A percentile compares a stretch with the other conserved stretches of the same genome.
Evolutionary conservation across 2,888 invertebrate species (phyloP).

Genomic region (Mellilla xanthometata): DNA sequence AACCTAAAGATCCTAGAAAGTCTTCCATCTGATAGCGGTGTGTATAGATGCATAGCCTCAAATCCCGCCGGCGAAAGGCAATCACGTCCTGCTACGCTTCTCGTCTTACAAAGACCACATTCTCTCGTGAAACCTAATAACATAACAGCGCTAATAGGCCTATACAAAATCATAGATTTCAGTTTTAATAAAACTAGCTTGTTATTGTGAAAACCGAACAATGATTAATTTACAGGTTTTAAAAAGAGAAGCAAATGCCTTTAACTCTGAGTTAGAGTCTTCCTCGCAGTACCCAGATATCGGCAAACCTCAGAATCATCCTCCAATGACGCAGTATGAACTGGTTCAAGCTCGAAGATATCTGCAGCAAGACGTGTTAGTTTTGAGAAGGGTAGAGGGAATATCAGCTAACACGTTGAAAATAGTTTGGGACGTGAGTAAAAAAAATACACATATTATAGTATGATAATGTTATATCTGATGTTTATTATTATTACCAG

Average conservation of each 20-base stretch:
- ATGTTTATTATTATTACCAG: too few species aligned
- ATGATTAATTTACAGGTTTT: conserved; percentile 51
- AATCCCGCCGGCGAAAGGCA: conserved; percentile 95
- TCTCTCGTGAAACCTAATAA: conserved; percentile 95
- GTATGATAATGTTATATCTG: too few species aligned
- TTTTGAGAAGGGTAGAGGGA: conserved; percentile 85
- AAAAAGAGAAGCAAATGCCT: conserved; percentile 72
- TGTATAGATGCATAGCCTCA: conserved; percentile 95
- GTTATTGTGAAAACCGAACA: neutral
- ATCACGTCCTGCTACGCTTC: conserved; percentile 90
- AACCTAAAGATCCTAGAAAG: conserved; percentile 95
- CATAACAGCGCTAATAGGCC: conserved; percentile 91
- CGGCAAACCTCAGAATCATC: conserved; percentile 80
- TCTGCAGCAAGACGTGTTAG: conserved; percentile 90
- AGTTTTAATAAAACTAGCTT: too few species aligned
- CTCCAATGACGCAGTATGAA: conserved; percentile 88
- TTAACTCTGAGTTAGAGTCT: conserved; percentile 60
- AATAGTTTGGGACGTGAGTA: conserved; percentile 90
- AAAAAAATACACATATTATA: neutral
- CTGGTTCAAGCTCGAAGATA: conserved; percentile 89
- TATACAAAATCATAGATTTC: too few species aligned
- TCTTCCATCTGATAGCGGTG: conserved; percentile 93
- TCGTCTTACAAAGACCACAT: conserved; percentile 93
- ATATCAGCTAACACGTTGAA: conserved; percentile 89
- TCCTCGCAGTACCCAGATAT: conserved; percentile 72